These are phyloP conservation scores for Prietella phreatophila DNA, from an alignment of 2,113 vertebrate species.

Conservation along the genomic window DNA sequence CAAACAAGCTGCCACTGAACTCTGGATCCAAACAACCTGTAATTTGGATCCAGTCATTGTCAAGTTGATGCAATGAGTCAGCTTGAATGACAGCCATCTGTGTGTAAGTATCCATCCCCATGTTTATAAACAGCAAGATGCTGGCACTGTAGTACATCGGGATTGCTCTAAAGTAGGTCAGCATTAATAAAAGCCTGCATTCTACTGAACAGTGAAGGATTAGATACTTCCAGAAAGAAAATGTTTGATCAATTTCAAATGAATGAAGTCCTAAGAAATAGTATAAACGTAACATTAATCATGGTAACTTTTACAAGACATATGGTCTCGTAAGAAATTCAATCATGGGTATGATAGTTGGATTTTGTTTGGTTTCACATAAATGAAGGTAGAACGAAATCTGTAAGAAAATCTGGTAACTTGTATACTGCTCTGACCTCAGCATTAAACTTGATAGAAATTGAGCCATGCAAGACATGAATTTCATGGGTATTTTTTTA, in stretches of 20 bases:
- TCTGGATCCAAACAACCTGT: not conserved
- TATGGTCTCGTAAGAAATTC: not conserved
- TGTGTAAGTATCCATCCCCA: conserved; percentile 5
- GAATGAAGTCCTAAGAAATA: not conserved
- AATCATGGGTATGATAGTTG: not conserved
- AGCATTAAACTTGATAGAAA: no score
- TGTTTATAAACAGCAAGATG: conserved; percentile 20
- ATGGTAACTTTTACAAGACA: not conserved
- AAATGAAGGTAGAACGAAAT: not conserved
- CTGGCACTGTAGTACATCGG: conserved; percentile 16
- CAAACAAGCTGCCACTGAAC: not conserved
- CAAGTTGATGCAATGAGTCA: conserved; percentile 3
- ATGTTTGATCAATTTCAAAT: not conserved
- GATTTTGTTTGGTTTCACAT: not conserved
- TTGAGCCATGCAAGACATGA: not conserved
- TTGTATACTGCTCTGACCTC: not conserved
- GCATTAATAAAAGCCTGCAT: conserved; percentile 41
- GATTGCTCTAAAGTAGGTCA: conserved; percentile 47
- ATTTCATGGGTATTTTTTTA: not conserved
- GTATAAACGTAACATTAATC: not conserved
- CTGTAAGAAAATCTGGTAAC: not conserved
- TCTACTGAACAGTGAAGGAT: conserved; percentile 21
- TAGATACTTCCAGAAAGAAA: conserved; percentile 34
- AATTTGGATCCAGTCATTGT: conserved; percentile 24
- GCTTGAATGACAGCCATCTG: conserved; percentile 18